These are phyloP conservation scores for Agrenia bidenticulata DNA, from an alignment of 2,888 invertebrate species.

Conservation along the genomic window DNA sequence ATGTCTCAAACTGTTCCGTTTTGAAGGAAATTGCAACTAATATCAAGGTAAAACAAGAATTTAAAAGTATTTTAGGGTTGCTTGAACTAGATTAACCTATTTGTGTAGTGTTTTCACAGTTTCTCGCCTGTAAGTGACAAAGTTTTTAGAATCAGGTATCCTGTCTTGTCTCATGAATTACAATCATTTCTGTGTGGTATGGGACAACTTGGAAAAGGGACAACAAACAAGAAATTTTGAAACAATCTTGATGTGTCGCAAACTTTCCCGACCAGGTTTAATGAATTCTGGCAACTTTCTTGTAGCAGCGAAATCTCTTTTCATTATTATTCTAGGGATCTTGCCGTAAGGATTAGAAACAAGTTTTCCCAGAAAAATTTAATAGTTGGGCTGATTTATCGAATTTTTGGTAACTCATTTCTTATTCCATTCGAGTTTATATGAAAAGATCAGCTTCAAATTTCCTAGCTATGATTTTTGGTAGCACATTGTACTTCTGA, in stretches of 20 bases:
- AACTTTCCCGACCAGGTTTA: conserved; percentile 2
- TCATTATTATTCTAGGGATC: conserved; percentile 10
- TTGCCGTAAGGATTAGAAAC: conserved; percentile 7
- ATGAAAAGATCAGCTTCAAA: too few relatives aligned
- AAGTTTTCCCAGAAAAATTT: neutral
- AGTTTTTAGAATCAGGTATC: neutral
- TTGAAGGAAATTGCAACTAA: neutral
- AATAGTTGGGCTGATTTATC: too few relatives aligned
- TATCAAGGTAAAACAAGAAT: neutral
- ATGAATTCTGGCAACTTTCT: conserved; percentile 9
- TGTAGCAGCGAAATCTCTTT: neutral
- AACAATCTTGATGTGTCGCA: conserved; percentile 15
- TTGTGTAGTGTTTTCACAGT: neutral
- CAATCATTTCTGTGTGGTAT: neutral
- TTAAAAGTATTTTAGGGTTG: neutral
- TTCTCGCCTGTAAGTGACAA: neutral
- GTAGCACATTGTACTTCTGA: too few relatives aligned
- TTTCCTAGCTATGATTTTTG: too few relatives aligned
- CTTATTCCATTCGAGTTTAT: too few relatives aligned
- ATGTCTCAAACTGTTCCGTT: neutral
- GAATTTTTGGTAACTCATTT: too few relatives aligned
- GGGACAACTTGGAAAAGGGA: neutral
- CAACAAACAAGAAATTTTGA: conserved; percentile 17
- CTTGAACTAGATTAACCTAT: too few relatives aligned
- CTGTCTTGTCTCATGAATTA: conserved; percentile 5